Percentiles rank a stretch among this genome's conserved stretches.
Evolutionary conservation across 2,113 vertebrate genomes (phyloP).

Genomic region (Enhydra lutris): DNA sequence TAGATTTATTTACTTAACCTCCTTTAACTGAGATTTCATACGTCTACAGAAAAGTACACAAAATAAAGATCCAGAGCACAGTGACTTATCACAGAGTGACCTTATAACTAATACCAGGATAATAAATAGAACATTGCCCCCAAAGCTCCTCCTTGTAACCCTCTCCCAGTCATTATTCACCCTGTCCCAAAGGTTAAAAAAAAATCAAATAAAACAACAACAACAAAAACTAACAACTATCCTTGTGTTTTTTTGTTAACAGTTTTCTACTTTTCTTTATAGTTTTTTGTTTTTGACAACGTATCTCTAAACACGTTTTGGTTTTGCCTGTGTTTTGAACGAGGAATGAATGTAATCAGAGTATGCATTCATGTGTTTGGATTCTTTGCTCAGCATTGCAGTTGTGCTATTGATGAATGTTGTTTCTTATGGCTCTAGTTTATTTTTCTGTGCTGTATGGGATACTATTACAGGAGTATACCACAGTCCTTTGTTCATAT

Average conservation of each 20-base stretch:
- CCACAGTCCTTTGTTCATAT: background rate
- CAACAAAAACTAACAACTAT: too few species aligned
- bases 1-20: background rate
- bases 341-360: background rate
- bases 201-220: background rate
- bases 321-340: background rate
- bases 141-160: background rate
- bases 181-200: background rate
- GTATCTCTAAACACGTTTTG: background rate
- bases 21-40: background rate
- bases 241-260: background rate
- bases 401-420: background rate
- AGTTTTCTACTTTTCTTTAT: background rate
- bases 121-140: background rate
- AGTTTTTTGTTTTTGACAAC: background rate
- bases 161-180: background rate
- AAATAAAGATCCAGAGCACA: background rate
- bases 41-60: background rate
- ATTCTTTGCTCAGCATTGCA: background rate
- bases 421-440: background rate
- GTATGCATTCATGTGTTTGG: background rate
- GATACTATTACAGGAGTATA: background rate
- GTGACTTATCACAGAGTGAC: background rate
- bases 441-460: background rate
- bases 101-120: background rate